A percentile compares a stretch with the other conserved stretches of the same genome.
phyloP scores from a whole-genome alignment of 2,888 invertebrate species.

The Cordilura impudica region DNA sequence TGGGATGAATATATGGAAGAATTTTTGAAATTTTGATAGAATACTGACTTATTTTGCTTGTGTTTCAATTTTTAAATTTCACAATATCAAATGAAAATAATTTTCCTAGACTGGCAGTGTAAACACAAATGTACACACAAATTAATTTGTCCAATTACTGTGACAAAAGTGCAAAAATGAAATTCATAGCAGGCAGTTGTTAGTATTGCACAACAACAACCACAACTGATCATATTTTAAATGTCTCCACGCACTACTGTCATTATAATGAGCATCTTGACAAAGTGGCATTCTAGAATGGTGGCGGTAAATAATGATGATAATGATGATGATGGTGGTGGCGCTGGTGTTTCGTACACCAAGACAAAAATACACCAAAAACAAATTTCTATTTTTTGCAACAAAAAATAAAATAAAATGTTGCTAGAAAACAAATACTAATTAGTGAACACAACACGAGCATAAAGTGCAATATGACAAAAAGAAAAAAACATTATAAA shows the following conservation, averaged over 20 bases:
- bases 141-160: constrained; percentile 78
- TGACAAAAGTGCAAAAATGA: constrained; percentile 76
- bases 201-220: constrained; percentile 27
- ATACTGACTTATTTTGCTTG: no score
- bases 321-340: constrained; percentile 52
- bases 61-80: no score
- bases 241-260: constrained; percentile 61
- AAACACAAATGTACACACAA: constrained; percentile 69
- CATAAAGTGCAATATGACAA: constrained; percentile 41
- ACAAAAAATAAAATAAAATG: neutral
- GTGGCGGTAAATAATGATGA: constrained; percentile 55
- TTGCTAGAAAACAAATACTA: constrained; percentile 51
- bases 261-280: constrained; percentile 61
- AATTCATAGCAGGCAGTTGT: constrained; percentile 65
- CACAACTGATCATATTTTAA: constrained; percentile 30
- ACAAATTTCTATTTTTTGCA: constrained; percentile 2
- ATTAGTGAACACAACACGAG: constrained; percentile 62
- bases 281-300: constrained; percentile 58
- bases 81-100: neutral
- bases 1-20: no score
- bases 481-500: constrained; percentile 23
- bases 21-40: no score
- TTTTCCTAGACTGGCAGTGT: constrained; percentile 11
- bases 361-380: constrained; percentile 31
- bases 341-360: constrained; percentile 51